Conservation (phyloP, 2,797 vertebrate species). For the Acrossocheilus wenchowensis region DNA sequence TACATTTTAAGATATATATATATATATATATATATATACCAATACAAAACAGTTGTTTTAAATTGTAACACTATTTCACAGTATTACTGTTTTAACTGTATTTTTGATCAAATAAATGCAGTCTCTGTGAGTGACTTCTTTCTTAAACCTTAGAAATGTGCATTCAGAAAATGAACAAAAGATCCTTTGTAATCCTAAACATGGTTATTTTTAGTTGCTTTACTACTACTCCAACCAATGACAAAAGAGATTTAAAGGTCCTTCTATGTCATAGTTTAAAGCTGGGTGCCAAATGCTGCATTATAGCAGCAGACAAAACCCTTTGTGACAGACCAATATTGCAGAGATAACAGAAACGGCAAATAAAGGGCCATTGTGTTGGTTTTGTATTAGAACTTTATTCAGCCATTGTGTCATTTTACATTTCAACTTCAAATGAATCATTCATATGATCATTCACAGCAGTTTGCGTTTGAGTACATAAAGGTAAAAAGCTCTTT, state of each 20-base stretch:
- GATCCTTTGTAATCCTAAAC: conserved; percentile 3
- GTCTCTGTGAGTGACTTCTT: neutral
- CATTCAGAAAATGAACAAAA: neutral
- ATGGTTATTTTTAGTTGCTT: conserved; percentile 10
- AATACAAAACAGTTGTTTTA: neutral
- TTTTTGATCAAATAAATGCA: neutral
- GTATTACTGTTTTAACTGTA: neutral
- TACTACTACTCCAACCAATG: neutral
- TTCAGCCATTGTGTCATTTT: neutral
- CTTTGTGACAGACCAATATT: conserved; percentile 7
- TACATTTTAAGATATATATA: neutral
- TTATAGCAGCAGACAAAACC: conserved; percentile 1
- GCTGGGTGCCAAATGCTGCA: conserved; percentile 18
- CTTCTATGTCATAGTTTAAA: conserved; percentile 17
- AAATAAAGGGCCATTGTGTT: conserved; percentile 20
- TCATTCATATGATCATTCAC: conserved; percentile 11
- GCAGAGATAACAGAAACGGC: neutral
- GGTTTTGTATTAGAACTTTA: conserved; percentile 23
- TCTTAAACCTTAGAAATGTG: neutral
- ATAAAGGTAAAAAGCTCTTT: conserved; percentile 13
- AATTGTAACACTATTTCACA: neutral
- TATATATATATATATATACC: neutral
- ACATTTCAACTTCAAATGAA: conserved; percentile 26
- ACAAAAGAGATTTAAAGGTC: neutral
- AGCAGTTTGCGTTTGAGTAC: neutral